These are phyloP conservation scores for Loris lydekkerianus DNA, from an alignment of 2,797 vertebrate genomes.

Conservation along the genomic window DNA sequence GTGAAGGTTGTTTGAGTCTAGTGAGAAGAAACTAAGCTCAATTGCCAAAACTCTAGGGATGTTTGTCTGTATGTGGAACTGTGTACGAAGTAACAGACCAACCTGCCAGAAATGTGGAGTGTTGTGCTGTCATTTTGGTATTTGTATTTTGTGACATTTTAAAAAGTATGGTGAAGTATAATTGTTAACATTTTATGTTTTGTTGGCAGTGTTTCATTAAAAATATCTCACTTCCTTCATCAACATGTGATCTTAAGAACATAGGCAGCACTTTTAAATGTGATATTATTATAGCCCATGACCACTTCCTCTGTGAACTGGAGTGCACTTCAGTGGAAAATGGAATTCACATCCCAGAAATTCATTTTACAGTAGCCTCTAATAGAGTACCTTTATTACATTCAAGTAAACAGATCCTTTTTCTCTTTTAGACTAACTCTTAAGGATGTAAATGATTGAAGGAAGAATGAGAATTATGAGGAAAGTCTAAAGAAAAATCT, in stretches of 20 bases:
- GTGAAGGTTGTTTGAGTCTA: constrained; percentile 47
- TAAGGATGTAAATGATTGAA: constrained; percentile 40
- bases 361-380: not conserved
- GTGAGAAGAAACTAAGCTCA: constrained; percentile 28
- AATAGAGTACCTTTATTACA: not conserved
- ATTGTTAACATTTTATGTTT: constrained; percentile 67
- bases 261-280: not conserved
- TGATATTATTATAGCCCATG: not conserved
- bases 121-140: constrained; percentile 55
- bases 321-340: not conserved
- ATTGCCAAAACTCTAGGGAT: constrained; percentile 35
- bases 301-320: not conserved
- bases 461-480: constrained; percentile 50
- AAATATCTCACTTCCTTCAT: not conserved
- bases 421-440: not conserved
- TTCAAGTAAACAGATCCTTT: not conserved
- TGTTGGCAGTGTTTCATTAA: constrained; percentile 43
- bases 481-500: not conserved
- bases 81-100: constrained; percentile 45
- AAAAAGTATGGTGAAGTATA: constrained; percentile 33
- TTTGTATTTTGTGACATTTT: constrained; percentile 74
- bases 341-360: not conserved
- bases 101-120: constrained; percentile 50
- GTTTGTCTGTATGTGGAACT: constrained; percentile 33
- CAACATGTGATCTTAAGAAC: constrained; percentile 16